Percentiles rank a stretch among this genome's conserved stretches.
Conservation (phyloP, 2,797 vertebrate genomes). For the Selene dorsalis region DNA sequence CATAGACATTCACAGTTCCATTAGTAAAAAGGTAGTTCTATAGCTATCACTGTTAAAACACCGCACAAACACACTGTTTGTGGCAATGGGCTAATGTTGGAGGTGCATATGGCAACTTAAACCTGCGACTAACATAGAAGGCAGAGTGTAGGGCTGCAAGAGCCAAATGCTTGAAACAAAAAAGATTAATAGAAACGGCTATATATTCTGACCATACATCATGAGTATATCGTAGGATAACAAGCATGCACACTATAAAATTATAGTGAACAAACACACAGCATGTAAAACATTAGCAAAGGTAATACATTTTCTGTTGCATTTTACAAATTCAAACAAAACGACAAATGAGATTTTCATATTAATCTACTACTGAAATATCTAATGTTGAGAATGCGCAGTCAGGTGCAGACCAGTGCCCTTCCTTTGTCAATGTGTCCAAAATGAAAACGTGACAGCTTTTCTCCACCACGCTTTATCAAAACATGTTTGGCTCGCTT, state of each 20-base stretch:
- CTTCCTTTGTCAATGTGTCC: not conserved
- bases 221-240: slow-evolving; percentile 12
- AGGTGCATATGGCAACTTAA: slow-evolving; percentile 23
- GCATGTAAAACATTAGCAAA: slow-evolving; percentile 46
- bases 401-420: not conserved
- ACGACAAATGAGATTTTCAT: not conserved
- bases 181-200: slow-evolving; percentile 12
- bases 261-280: slow-evolving; percentile 16
- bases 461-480: not conserved
- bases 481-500: not conserved
- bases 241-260: slow-evolving; percentile 26
- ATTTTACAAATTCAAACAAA: slow-evolving; percentile 3
- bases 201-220: slow-evolving; percentile 12
- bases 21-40: slow-evolving; percentile 35
- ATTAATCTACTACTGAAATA: not conserved
- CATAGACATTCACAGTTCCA: slow-evolving; percentile 27
- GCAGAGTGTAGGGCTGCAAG: slow-evolving; percentile 27
- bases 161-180: slow-evolving; percentile 20
- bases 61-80: slow-evolving; percentile 6
- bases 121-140: not conserved
- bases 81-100: slow-evolving; percentile 6
- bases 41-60: slow-evolving; percentile 18
- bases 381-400: not conserved
- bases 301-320: slow-evolving; percentile 16
- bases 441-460: not conserved